Evolutionary conservation across 2,113 vertebrate species (phyloP), one percentile per base, ranked within the genome.

Genomic region (Parus major): DNA sequence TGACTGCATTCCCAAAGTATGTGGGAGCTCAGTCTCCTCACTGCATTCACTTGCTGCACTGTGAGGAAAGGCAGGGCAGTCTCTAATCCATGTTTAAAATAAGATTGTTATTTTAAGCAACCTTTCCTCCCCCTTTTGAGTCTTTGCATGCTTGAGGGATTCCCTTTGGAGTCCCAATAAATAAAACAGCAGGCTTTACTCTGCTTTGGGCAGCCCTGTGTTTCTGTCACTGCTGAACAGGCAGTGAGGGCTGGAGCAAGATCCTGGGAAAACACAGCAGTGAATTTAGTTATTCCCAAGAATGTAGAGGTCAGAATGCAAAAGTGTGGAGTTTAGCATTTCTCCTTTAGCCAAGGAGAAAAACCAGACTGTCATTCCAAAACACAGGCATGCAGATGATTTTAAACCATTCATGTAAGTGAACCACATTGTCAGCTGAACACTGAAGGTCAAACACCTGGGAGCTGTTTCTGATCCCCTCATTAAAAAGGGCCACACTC

Each of bases 131-230:
- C n/a, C 68, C 10, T 61, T 60, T 61, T 70, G 64, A 52, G 68
- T 89, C 86, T 86, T 75, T 22, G 4, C 75, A 83, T 96, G 92
- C 95, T 77, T 95, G 73, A 93, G 96, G 96, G 95, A 97, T 94
- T 97, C 95, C 96, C 96, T 94, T 68, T 50, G 81, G 93, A 92
- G 76, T 70, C 93, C 71, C 53, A 91, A 21, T 59, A 92, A 95
- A 90, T 25, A 70, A 93, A 86, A 33, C 59, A 72, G 35, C 49
- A 81, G 84, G 35, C 59, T 83, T 39, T 36, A 5, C 61, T 28
- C 50, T n/a, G 47, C 49, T 29, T 15, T 47, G 56, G 33, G 17
- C 73, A 83, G 50, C 63, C 7, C 70, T 36, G 35, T 23, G 42
- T 23, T 90, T 68, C 84, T 68, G 52, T 23, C 68, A 15, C 22